Base-by-base conservation (phyloP, 2,113 vertebrate genomes). In the Dipodomys ordii region DNA sequence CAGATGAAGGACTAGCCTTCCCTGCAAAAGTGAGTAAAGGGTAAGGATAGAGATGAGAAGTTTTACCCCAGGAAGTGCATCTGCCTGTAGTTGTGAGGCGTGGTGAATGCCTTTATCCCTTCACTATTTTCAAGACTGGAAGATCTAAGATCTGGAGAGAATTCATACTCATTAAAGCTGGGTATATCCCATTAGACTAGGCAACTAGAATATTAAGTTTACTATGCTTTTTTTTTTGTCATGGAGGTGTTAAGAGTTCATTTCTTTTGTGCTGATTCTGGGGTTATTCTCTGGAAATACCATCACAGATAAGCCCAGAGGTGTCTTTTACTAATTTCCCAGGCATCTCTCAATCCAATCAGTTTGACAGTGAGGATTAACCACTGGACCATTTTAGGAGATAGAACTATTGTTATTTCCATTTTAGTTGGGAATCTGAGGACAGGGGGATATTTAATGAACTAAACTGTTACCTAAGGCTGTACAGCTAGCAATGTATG, bases 401-500 rank as follows among this genome's bases (percentile, higher is more conserved):
- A 84, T 18, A 28, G 35, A 35, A 25, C 15, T 81, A 68, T 8
- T 60, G 10, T 90, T 77, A 69, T 90, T 73, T 86, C 57, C 60
- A 32, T 44, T 88, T 72, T 90, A 72, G 46, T 15, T 62, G 57
- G 65, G 49, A 87, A 62, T 83, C 68, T 92, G 57, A 94, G 35
- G 25, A 68, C 27, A 27, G 49, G 8, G n/a, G 77, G 15, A 64
- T 68, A 39, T 83, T 92, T 91, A 72, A 6, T 73, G 22, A 57
- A 57, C 53, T 57, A 57, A 57, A 57, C 15, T 30, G 7, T 74
- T 53, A n/a, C 19, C 16, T 13, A 30, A 65, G 18, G 8, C 69
- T 46, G 83, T 4, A 77, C 18, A 84, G 35, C 53, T 49, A 44
- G 49, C 71, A 60, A 65, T 22, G 7, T 60, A 20, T 90, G 46